A percentile compares a stretch with the other conserved stretches of the same genome.
These are phyloP conservation scores for Metacarcinus magister DNA, from an alignment of 2,888 invertebrate species.

Conservation along the genomic window DNA sequence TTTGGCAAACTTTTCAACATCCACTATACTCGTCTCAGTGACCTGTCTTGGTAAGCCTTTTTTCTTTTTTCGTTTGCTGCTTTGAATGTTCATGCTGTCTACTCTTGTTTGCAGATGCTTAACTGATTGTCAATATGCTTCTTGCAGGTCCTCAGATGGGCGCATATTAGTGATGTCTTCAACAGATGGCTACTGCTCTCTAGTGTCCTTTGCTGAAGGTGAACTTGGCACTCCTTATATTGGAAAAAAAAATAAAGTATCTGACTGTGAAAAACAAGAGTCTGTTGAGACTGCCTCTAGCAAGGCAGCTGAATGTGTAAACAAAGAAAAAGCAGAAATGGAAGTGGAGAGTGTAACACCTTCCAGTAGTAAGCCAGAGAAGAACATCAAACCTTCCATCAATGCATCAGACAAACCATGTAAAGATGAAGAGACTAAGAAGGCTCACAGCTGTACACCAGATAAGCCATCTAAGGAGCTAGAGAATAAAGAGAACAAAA, in stretches of 20 bases:
- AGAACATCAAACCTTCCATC: neutral
- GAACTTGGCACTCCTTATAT: constrained; percentile 89
- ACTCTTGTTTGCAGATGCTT: no score
- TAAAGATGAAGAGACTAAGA: neutral
- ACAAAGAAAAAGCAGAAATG: neutral
- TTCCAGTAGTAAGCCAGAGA: neutral
- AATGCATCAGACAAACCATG: neutral
- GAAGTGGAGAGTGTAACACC: neutral
- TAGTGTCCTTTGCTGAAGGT: constrained; percentile 90
- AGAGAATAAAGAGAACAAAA: neutral
- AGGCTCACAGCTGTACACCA: neutral
- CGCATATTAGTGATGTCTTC: constrained; percentile 91
- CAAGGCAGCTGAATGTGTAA: neutral
- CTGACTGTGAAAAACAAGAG: neutral
- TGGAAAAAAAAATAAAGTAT: neutral
- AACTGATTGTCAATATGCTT: neutral
- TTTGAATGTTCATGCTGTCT: no score
- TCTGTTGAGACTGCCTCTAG: neutral
- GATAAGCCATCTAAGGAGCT: neutral
- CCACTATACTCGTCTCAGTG: constrained; percentile 95
- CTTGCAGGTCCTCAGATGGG: constrained; percentile 90
- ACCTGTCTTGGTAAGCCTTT: constrained; percentile 90
- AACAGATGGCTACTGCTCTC: constrained; percentile 95
- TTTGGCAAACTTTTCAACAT: constrained; percentile 93
- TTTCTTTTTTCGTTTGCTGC: neutral